phyloP scores from a whole-genome alignment of 2,888 invertebrate species.

The Synanthedon vespiformis region DNA sequence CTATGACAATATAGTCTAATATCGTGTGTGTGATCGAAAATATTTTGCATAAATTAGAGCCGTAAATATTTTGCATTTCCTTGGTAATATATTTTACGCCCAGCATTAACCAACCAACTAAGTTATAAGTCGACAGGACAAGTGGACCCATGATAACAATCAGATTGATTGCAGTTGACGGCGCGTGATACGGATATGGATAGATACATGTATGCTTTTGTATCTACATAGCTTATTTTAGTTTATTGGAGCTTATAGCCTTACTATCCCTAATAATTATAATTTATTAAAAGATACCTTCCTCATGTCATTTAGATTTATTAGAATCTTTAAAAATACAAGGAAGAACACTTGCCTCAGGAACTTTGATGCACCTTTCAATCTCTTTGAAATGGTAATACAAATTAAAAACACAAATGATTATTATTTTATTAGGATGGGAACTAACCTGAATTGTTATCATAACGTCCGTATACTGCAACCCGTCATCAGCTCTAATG shows the following conservation, averaged over 20 bases:
- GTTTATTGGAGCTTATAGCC: neutral
- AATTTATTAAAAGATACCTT: too few species aligned
- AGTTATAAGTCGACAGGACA: slow-evolving; percentile 28
- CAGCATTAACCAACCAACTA: slow-evolving; percentile 10
- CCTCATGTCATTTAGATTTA: too few species aligned
- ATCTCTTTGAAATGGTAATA: too few species aligned
- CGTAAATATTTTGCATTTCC: neutral
- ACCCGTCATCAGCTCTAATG: slow-evolving; percentile 89
- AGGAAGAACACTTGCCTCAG: too few species aligned
- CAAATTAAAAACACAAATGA: too few species aligned
- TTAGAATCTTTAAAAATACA: too few species aligned
- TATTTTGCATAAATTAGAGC: neutral
- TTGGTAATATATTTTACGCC: neutral
- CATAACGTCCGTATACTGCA: slow-evolving; percentile 84
- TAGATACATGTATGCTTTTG: slow-evolving; percentile 6
- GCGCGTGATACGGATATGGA: slow-evolving; percentile 16
- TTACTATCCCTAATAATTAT: neutral
- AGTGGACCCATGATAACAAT: slow-evolving; percentile 34
- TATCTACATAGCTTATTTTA: neutral
- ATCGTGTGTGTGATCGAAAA: too few species aligned
- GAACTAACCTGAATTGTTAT: slow-evolving; percentile 81
- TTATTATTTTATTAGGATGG: too few species aligned
- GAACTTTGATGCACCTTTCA: too few species aligned
- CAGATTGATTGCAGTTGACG: slow-evolving; percentile 37
- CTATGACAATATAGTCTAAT: too few species aligned